Percentiles rank a stretch among this genome's conserved stretches.
These are phyloP conservation scores for Ochropleura leucogaster DNA, from an alignment of 2,888 invertebrate species.

Conservation along the genomic window DNA sequence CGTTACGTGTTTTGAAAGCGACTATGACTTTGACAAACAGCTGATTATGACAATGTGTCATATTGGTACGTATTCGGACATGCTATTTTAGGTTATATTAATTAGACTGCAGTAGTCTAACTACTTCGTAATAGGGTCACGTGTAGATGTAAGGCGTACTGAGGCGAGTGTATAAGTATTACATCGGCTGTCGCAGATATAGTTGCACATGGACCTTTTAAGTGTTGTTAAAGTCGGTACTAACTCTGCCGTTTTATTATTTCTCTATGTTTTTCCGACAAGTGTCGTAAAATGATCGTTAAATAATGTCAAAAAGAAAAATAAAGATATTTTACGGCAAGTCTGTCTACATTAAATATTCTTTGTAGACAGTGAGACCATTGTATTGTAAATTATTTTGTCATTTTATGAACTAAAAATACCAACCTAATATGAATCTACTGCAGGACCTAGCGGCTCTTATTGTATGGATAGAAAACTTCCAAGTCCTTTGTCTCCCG, in stretches of 20 bases:
- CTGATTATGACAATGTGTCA: conserved; percentile 38
- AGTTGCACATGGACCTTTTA: no score
- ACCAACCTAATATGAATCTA: not conserved
- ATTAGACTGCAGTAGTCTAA: not conserved
- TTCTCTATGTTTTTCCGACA: no score
- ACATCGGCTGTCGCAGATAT: not conserved
- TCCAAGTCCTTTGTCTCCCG: not conserved
- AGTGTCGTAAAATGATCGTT: not conserved
- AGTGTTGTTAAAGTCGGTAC: not conserved
- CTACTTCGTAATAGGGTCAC: not conserved
- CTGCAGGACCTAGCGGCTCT: not conserved
- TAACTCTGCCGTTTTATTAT: not conserved
- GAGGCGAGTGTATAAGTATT: not conserved
- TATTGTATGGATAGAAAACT: not conserved
- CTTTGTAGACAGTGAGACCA: not conserved
- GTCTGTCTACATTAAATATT: no score
- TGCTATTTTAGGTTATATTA: conserved; percentile 4
- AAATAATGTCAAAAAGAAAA: not conserved
- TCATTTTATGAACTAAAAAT: not conserved
- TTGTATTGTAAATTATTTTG: no score
- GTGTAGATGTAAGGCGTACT: not conserved
- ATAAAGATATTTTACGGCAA: not conserved
- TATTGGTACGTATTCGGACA: conserved; percentile 15
- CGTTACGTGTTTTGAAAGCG: conserved; percentile 50
- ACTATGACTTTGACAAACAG: conserved; percentile 51